A percentile compares a stretch with the other conserved stretches of the same genome.
phyloP scores from a whole-genome alignment of 1,140 invertebrate species.

The Pararge aegeria region DNA sequence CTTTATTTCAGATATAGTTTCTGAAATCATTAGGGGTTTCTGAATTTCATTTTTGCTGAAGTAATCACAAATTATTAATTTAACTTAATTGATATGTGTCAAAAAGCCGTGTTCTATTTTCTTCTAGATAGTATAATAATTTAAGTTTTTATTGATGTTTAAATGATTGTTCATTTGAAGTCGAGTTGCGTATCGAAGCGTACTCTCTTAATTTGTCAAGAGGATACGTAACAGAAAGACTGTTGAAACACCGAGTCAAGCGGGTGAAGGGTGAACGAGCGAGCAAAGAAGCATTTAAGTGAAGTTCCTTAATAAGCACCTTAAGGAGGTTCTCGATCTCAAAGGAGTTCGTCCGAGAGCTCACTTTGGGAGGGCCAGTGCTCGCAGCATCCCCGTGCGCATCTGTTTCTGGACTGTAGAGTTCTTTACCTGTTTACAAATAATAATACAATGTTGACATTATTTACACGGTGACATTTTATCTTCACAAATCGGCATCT shows the following conservation, averaged over 20 bases:
- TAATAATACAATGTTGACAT: background rate
- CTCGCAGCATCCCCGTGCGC: constrained; percentile 46
- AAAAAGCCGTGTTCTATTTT: no score
- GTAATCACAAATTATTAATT: no score
- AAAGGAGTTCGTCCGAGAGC: constrained; percentile 91
- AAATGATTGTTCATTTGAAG: constrained; percentile 24
- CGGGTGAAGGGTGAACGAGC: constrained; percentile 40
- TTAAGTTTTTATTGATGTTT: no score
- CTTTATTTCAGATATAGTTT: no score
- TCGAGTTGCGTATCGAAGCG: constrained; percentile 27
- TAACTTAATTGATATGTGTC: no score
- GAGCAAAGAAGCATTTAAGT: constrained; percentile 47
- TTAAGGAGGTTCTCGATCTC: constrained; percentile 95
- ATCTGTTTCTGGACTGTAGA: constrained; percentile 85
- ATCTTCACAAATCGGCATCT: no score
- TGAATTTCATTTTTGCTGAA: no score
- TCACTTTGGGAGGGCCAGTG: constrained; percentile 80
- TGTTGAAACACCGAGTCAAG: constrained; percentile 36
- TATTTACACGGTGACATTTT: no score
- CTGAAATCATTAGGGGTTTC: no score
- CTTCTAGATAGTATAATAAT: no score
- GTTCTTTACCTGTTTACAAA: constrained; percentile 81
- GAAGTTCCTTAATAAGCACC: constrained; percentile 55
- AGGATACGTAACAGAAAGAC: constrained; percentile 28
- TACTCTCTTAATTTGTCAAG: constrained; percentile 25